Percentiles rank a stretch among this genome's conserved stretches.
Evolutionary conservation across 1,140 invertebrate genomes (phyloP).

Genomic region (Psix sp.): DNA sequence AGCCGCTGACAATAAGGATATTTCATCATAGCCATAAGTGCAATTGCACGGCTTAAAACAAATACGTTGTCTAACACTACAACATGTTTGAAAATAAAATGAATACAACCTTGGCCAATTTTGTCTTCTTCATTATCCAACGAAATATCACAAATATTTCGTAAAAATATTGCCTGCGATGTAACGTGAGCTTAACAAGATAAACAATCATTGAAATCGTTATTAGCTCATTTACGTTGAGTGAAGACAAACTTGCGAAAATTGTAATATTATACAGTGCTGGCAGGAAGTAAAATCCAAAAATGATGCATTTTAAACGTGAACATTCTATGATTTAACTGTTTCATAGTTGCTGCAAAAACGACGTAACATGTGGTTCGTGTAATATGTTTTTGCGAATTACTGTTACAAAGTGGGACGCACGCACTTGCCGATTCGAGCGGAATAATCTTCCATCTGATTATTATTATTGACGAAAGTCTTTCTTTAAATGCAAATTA

Average conservation of each 20-base stretch:
- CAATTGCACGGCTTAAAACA: conserved; percentile 16
- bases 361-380: conserved; percentile 31
- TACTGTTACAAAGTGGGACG: conserved; percentile 38
- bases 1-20: conserved; percentile 43
- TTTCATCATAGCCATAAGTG: conserved; percentile 40
- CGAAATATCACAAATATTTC: too few relatives aligned
- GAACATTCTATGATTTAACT: conserved; percentile 4
- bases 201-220: too few relatives aligned
- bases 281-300: too few relatives aligned
- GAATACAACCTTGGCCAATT: too few relatives aligned
- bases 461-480: conserved; percentile 40
- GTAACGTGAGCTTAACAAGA: too few relatives aligned
- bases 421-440: conserved; percentile 33
- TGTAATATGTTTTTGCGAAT: conserved; percentile 30
- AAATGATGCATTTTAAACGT: too few relatives aligned
- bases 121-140: too few relatives aligned
- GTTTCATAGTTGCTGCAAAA: conserved; percentile 18
- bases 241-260: too few relatives aligned
- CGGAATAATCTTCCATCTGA: conserved; percentile 12
- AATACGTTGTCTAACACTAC: conserved; percentile 7
- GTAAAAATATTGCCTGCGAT: too few relatives aligned
- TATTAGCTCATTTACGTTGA: too few relatives aligned
- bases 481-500: conserved; percentile 7
- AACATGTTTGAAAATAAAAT: too few relatives aligned
- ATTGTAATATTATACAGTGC: too few relatives aligned